Evolutionary conservation across 1,140 invertebrate species (phyloP), one percentile per base, ranked within the genome.

Genomic region (Idris sp.): DNA sequence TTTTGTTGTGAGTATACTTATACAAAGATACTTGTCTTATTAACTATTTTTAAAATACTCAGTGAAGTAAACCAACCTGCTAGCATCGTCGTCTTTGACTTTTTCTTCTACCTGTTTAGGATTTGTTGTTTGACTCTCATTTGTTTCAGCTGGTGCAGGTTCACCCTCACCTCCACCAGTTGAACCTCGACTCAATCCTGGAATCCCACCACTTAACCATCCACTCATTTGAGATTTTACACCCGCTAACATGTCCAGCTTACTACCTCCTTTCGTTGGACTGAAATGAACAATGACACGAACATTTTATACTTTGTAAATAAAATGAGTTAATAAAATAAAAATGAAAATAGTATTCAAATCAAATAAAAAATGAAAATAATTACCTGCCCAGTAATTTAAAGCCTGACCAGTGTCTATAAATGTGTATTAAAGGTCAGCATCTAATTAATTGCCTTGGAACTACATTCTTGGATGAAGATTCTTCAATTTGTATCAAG

Each of bases 221-320:
- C 93, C 93, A 5, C 90, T 92, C 90, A 94, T 93, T 85, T 93
- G 92, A 25, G 90, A 91, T 86, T 95, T 95, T 26, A 95, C 93
- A 78, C 94, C 94, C 58, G 92, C 92, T 68, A 95, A 89, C 90
- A 95, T 92, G 73, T 93, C 92, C 76, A 93, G 79, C 68, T 91
- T 92, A 83, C 93, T 92, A 73, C 91, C 90, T 9, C 85, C 90
- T 84, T 72, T 72, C 38, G 68, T 72, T 16, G 68, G 68, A 49
- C 67, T 72, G 41, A 18, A 72, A 72, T 14, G 2, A 0, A 5
- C 0, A 51, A 44, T 10, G 8, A 11, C 7, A 0, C 25, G 8
- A 14, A 18, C 38, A 10, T 16, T n/a, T n/a, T n/a, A n/a, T n/a
- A n/a, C n/a, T n/a, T n/a, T n/a, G n/a, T n/a, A n/a, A n/a, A n/a